These are phyloP conservation scores for Hippocampus mohnikei DNA, from an alignment of 2,113 vertebrate genomes.

Conservation along the genomic window DNA sequence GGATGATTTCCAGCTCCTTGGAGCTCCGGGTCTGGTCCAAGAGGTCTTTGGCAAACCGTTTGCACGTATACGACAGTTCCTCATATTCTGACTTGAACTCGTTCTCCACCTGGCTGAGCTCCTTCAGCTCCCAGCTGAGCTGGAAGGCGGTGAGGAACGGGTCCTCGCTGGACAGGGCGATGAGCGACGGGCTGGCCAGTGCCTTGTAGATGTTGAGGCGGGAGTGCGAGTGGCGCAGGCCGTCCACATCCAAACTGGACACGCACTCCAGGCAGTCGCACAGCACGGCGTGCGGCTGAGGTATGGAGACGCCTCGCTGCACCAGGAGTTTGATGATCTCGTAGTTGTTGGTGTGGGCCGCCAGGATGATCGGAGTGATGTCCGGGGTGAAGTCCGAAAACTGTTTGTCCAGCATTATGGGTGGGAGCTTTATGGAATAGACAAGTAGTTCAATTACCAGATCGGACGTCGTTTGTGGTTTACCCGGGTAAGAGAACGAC, in stretches of 20 bases:
- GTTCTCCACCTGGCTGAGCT: constrained; percentile 93
- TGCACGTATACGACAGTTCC: constrained; percentile 86
- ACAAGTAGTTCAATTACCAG: not conserved
- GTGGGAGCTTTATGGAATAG: constrained; percentile 80
- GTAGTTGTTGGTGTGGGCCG: constrained; percentile 97
- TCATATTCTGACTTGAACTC: constrained; percentile 97
- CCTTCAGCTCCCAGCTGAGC: constrained; percentile 93
- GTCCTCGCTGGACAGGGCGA: constrained; percentile 93
- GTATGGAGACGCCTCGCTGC: constrained; percentile 91
- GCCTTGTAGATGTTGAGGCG: constrained; percentile 96
- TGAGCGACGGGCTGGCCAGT: constrained; percentile 86
- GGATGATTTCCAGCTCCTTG: constrained; percentile 90
- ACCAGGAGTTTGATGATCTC: constrained; percentile 95
- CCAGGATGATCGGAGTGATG: constrained; percentile 96
- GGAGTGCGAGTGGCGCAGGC: constrained; percentile 90
- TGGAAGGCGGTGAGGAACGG: constrained; percentile 96
- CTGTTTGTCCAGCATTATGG: constrained; percentile 88
- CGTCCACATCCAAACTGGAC: constrained; percentile 90
- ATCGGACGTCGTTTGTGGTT: too few species aligned
- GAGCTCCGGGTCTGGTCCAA: constrained; percentile 97
- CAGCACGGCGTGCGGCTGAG: constrained; percentile 89
- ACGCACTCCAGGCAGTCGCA: constrained; percentile 91
- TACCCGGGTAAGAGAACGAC: too few species aligned
- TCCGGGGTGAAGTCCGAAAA: constrained; percentile 97
- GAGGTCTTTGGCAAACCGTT: constrained; percentile 93